A percentile compares a stretch with the other conserved stretches of the same genome.
Conservation (phyloP, 2,797 vertebrate genomes). For the Phoebastria nigripes region DNA sequence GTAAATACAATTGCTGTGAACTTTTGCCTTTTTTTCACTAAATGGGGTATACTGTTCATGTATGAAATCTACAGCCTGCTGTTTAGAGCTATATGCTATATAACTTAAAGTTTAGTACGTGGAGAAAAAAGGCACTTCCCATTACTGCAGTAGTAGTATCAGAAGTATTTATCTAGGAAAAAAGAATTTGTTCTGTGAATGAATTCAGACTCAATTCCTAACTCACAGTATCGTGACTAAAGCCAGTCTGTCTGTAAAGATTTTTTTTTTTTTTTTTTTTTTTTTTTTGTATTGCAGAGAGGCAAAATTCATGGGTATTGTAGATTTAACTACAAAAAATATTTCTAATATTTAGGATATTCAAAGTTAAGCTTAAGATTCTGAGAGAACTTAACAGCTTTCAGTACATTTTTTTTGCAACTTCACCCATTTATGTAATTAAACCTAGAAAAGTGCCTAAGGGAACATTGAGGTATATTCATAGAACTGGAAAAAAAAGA, state of each 20-base stretch:
- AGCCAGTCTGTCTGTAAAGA: not conserved
- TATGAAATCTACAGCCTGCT: not conserved
- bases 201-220: not conserved
- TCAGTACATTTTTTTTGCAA: not conserved
- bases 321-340: not conserved
- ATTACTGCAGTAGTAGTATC: not conserved
- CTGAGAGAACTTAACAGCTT: not conserved
- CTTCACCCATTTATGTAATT: not conserved
- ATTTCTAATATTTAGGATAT: not conserved
- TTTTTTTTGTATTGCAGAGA: not conserved
- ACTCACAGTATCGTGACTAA: not conserved
- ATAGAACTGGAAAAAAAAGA: not conserved
- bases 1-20: not conserved
- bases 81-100: not conserved
- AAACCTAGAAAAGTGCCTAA: not conserved
- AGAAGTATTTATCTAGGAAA: not conserved
- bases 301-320: not conserved
- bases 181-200: not conserved
- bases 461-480: not conserved
- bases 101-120: not conserved
- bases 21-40: not conserved
- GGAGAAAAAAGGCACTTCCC: not conserved
- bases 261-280: not conserved
- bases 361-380: not conserved
- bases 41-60: not conserved